phyloP scores from a whole-genome alignment of 2,113 vertebrate genomes.

The Phalacrocorax brasilianus region DNA sequence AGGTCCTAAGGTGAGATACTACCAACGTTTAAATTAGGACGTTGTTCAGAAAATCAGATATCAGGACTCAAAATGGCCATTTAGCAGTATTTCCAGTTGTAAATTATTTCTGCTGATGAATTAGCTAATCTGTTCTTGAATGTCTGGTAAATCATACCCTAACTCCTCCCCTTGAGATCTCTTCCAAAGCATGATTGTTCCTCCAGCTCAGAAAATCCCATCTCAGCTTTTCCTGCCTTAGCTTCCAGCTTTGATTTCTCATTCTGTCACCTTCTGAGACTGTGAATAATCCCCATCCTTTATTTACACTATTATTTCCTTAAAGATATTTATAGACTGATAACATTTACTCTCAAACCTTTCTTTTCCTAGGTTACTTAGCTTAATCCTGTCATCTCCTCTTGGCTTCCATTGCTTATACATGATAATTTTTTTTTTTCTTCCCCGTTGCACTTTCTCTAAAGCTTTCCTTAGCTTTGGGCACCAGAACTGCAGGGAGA shows the following conservation, averaged over 20 bases:
- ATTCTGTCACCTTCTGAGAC: neutral
- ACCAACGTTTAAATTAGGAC: neutral
- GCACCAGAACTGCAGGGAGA: neutral
- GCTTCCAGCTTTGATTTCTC: neutral
- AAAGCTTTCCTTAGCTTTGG: neutral
- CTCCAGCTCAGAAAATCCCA: neutral
- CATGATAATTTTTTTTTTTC: neutral
- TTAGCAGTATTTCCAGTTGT: neutral
- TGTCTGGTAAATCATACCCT: neutral
- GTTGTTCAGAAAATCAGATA: neutral
- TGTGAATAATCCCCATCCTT: neutral
- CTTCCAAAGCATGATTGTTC: neutral
- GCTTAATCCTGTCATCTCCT: neutral
- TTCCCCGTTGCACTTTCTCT: neutral
- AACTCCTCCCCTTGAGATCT: neutral
- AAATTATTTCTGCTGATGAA: neutral
- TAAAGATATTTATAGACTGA: neutral
- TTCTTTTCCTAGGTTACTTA: neutral
- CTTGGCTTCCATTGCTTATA: neutral
- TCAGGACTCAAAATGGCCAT: neutral
- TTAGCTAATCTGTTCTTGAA: neutral
- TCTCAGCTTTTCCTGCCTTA: neutral
- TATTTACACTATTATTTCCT: conserved; percentile 5
- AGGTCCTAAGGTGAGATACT: neutral
- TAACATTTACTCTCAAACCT: neutral